Conservation (phyloP, 2,888 invertebrate species). For the Amphipoea oculea region DNA sequence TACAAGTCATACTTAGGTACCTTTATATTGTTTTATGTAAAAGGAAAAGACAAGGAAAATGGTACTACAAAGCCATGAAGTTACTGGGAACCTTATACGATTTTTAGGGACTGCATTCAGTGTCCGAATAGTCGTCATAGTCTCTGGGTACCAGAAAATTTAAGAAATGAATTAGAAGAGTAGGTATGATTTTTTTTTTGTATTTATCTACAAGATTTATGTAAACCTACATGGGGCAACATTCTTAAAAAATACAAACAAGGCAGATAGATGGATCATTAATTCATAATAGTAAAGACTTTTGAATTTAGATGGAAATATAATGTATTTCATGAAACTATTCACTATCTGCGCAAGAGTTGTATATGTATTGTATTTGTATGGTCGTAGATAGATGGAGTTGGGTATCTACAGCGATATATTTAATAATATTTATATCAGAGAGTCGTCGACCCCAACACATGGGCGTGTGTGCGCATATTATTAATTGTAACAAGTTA, state of each 20-base stretch:
- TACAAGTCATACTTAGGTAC: background rate
- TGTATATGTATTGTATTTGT: constrained; percentile 58
- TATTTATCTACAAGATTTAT: too few species aligned
- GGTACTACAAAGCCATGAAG: background rate
- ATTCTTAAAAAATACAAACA: background rate
- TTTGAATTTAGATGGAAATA: background rate
- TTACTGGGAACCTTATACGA: background rate
- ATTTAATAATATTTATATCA: constrained; percentile 86
- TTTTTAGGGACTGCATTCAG: background rate
- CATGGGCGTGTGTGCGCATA: constrained; percentile 77
- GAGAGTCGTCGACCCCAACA: constrained; percentile 84
- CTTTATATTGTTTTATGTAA: background rate
- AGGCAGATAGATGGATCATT: background rate
- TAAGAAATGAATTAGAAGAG: too few species aligned
- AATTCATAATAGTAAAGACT: background rate
- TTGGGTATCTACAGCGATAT: constrained; percentile 68
- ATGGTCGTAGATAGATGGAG: constrained; percentile 67
- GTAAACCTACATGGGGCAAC: background rate
- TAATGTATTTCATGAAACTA: constrained; percentile 29
- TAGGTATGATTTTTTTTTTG: too few species aligned
- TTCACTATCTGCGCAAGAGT: constrained; percentile 40
- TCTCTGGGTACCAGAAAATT: background rate
- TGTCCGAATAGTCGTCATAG: background rate
- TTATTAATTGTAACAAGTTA: constrained; percentile 64
- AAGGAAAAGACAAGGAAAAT: constrained; percentile 7